Evolutionary conservation across 2,888 invertebrate species (phyloP).

Genomic region (Hemistola chrysoprasaria): DNA sequence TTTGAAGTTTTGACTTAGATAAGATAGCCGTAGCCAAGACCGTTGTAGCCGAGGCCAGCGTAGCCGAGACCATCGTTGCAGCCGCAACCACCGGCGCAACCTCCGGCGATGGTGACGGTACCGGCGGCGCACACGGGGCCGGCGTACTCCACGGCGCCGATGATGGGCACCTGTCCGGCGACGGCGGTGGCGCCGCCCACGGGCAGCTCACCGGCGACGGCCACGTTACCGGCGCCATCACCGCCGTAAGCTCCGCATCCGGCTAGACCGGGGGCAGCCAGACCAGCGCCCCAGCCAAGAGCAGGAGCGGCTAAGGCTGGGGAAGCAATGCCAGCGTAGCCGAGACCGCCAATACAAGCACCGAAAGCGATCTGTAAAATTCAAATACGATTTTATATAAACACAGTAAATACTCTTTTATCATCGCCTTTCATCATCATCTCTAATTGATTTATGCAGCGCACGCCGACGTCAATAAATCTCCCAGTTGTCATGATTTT

Average conservation of each 20-base stretch:
- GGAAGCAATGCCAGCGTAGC: no score
- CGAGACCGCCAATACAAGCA: slow-evolving; percentile 1
- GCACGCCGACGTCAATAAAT: no score
- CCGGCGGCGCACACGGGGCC: slow-evolving; percentile 40
- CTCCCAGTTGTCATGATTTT: no score
- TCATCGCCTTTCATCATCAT: no score
- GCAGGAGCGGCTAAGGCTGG: no score
- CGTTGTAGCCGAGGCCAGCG: slow-evolving; percentile 11
- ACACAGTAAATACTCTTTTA: neutral
- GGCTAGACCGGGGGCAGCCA: slow-evolving; percentile 7
- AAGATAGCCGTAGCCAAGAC: neutral
- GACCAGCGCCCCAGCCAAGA: slow-evolving; percentile 7
- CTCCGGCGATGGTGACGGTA: slow-evolving; percentile 25
- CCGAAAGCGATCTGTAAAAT: slow-evolving; percentile 1
- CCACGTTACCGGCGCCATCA: slow-evolving; percentile 39
- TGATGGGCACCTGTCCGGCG: slow-evolving; percentile 43
- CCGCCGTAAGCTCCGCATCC: slow-evolving; percentile 33
- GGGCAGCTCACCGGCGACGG: slow-evolving; percentile 40
- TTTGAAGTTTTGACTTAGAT: no score
- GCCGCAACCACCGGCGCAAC: slow-evolving; percentile 21
- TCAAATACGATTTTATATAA: neutral
- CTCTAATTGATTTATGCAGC: no score
- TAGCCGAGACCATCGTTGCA: slow-evolving; percentile 17
- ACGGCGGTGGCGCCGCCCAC: slow-evolving; percentile 41
- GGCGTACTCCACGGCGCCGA: slow-evolving; percentile 42